Base-by-base conservation (phyloP, 2,888 invertebrate genomes). In the Saturnia pavonia region DNA sequence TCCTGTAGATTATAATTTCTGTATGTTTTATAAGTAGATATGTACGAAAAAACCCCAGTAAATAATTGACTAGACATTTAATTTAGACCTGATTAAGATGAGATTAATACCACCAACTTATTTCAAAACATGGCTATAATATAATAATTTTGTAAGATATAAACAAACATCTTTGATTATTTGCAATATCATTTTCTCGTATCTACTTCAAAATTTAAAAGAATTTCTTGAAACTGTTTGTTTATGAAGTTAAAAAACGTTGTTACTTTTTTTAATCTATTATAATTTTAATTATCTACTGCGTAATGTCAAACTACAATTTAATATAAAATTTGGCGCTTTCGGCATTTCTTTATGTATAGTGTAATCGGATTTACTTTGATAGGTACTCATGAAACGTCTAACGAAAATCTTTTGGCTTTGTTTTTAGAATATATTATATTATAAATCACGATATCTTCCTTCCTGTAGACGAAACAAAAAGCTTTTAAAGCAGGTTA, bases 391-490 rank as follows among this genome's bases (percentile, higher is more conserved):
- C 14, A 14, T 14, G 27, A 27, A 27, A 60, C 7, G 25, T 12
- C 6, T 14, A 60, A 54, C 3, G n/a, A 1, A 54, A 9, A 22
- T 54, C 25, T 60, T 60, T 60, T 25, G 12, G 14, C 27, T 60
- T 60, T 1, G 11, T 60, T 27, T 54, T 27, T 60, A 60, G 25
- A 27, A 60, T 14, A 60, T 11, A 27, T 60, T 27, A 60, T 60
- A 60, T 14, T 25, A 60, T 25, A 60, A 60, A 27, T 60, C 57
- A 60, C 57, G 14, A 60, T 60, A 60, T 60, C 57, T 60, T 60
- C 57, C 57, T 60, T 27, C 14, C 25, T 14, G 57, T 60, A 60
- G 27, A 14, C 57, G 12, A 22, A 1, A 60, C 25, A 14, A 60
- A 27, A 14, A 14, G 25, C 25, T 27, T 25, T 12, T 3, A 27